phyloP scores from a whole-genome alignment of 2,888 invertebrate genomes.

The Empis stercorea region DNA sequence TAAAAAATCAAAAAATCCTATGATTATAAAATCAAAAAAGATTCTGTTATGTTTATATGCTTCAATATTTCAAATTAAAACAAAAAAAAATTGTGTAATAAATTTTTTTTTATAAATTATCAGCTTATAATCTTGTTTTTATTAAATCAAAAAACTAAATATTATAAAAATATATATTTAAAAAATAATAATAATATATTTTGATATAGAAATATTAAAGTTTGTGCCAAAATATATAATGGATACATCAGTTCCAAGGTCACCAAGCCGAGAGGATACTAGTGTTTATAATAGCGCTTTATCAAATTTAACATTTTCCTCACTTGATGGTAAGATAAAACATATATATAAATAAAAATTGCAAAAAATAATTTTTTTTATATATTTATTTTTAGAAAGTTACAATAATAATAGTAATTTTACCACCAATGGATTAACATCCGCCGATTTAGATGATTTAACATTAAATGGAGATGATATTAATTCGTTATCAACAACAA shows the following conservation, averaged over 20 bases:
- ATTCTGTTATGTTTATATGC: too few relatives aligned
- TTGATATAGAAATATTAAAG: background rate
- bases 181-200: too few relatives aligned
- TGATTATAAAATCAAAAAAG: too few relatives aligned
- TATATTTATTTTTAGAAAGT: too few relatives aligned
- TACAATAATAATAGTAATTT: constrained; percentile 16
- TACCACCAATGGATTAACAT: constrained; percentile 8
- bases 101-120: too few relatives aligned
- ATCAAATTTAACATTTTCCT: constrained; percentile 24
- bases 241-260: background rate
- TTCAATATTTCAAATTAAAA: too few relatives aligned
- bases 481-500: constrained; percentile 20
- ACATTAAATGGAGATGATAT: constrained; percentile 15
- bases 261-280: constrained; percentile 7
- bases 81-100: too few relatives aligned
- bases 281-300: constrained; percentile 30
- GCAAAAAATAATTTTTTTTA: background rate
- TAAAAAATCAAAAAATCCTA: too few relatives aligned
- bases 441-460: constrained; percentile 21
- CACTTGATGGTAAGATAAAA: constrained; percentile 25
- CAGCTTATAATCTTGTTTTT: too few relatives aligned
- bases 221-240: background rate
- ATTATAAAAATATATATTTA: too few relatives aligned
- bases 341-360: background rate
- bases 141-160: too few relatives aligned